Evolutionary conservation across 2,113 vertebrate genomes (phyloP).

Genomic region (Centropristis striata): DNA sequence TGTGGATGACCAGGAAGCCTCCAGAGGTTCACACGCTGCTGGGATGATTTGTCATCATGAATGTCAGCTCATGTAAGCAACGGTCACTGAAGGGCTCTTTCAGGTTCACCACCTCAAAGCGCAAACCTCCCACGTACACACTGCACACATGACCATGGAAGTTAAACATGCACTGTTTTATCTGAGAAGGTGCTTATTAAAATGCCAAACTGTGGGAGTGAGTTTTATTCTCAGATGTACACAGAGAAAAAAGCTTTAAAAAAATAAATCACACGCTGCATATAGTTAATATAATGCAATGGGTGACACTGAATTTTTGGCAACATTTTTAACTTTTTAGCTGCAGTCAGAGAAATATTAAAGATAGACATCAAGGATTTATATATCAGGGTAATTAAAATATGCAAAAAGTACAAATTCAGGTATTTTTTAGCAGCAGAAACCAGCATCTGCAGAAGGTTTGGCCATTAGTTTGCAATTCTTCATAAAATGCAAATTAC

Average conservation of each 20-base stretch:
- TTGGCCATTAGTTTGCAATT: not conserved
- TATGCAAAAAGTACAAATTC: not conserved
- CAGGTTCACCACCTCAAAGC: conserved; percentile 36
- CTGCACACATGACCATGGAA: conserved; percentile 28
- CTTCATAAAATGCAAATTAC: not conserved
- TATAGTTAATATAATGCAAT: not conserved
- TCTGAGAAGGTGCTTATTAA: conserved; percentile 40
- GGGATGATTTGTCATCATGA: conserved; percentile 47
- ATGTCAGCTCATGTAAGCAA: conserved; percentile 34
- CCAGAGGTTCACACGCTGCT: conserved; percentile 40
- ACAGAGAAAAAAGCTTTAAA: conserved; percentile 14
- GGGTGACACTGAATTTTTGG: too few relatives aligned
- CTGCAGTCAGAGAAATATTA: not conserved
- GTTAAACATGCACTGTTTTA: conserved; percentile 46
- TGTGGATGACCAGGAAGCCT: conserved; percentile 45
- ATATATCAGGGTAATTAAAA: not conserved
- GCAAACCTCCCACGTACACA: conserved; percentile 13
- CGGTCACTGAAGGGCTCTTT: conserved; percentile 12
- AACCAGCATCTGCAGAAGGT: not conserved
- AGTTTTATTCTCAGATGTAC: conserved; percentile 20
- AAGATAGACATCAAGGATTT: not conserved
- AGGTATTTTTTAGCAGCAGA: not conserved
- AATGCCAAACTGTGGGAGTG: not conserved
- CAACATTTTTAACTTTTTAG: too few relatives aligned
- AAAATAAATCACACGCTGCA: not conserved